Evolutionary conservation across 2,888 invertebrate species (phyloP), one percentile per base, ranked within the genome.

Genomic region (Lepidochitona cinerea): DNA sequence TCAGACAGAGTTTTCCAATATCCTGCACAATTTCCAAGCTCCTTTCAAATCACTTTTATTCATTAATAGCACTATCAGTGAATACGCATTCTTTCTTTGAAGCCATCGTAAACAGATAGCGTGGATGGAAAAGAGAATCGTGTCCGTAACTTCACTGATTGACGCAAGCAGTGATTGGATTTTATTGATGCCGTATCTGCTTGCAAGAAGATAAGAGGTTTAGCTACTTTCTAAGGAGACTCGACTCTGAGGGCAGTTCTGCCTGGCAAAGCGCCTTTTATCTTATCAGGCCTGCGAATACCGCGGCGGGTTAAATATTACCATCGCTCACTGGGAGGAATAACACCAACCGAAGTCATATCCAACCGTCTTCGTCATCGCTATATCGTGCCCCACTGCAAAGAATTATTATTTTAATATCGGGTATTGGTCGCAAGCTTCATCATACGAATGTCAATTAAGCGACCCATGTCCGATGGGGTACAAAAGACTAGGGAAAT

Each of bases 181-280:
- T 59, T 59, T 59, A 29, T 59, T 59, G 23, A 59, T 59, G 59
- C 59, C 59, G 59, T 59, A 59, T 59, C 59, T 59, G 59, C 12
- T 59, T 59, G 23, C 59, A 59, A 32, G 59, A 59, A 59, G 59
- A 59, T 59, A 59, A 59, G 59, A 32, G 29, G 59, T 59, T 59
- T 59, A 59, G 59, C 18, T 23, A 23, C 29, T 59, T 59, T 59
- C 59, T 32, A 59, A 23, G 23, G 59, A 29, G 14, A 14, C 59
- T 23, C 59, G 59, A 59, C 59, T 59, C 7, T 29, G 32, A 59
- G 23, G 29, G 12, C 23, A 26, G 59, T 14, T 29, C 23, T 14
- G 12, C 2, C 59, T 23, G 59, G 59, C 59, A 59, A 26, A 59
- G 59, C 59, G 59, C 29, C 59, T 59, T 59, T 59, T 32, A 59